Conservation (phyloP, 2,797 vertebrate species). For the Semotilus atromaculatus region DNA sequence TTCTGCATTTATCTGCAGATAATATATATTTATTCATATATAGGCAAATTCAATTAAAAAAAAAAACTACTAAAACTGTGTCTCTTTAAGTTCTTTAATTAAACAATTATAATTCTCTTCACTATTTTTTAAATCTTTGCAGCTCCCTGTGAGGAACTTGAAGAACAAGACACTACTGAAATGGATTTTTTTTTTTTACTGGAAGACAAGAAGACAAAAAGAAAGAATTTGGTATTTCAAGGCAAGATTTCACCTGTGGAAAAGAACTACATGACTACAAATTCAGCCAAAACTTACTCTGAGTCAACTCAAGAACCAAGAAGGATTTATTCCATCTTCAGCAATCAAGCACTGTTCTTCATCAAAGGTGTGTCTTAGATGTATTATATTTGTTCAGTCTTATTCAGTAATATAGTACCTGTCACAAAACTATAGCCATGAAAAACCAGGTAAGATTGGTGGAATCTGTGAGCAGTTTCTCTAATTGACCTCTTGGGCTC, state of each 20-base stretch:
- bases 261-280: no score
- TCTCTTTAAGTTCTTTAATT: background rate
- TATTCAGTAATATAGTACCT: background rate
- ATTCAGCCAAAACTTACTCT: no score
- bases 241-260: background rate
- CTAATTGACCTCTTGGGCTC: background rate
- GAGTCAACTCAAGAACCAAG: background rate
- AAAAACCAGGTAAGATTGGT: background rate
- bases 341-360: background rate
- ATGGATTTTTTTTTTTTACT: background rate
- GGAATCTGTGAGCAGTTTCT: background rate
- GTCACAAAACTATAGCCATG: background rate
- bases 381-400: background rate
- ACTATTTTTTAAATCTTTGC: background rate
- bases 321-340: background rate
- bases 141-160: background rate
- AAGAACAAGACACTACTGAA: background rate
- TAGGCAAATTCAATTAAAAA: background rate
- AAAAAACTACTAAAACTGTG: no score
- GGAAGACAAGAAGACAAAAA: no score
- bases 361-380: background rate
- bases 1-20: background rate
- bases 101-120: accelerated
- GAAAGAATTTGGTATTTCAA: background rate
- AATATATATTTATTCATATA: background rate